phyloP scores from a whole-genome alignment of 2,797 vertebrate genomes.

The Anolis apletophallus region DNA sequence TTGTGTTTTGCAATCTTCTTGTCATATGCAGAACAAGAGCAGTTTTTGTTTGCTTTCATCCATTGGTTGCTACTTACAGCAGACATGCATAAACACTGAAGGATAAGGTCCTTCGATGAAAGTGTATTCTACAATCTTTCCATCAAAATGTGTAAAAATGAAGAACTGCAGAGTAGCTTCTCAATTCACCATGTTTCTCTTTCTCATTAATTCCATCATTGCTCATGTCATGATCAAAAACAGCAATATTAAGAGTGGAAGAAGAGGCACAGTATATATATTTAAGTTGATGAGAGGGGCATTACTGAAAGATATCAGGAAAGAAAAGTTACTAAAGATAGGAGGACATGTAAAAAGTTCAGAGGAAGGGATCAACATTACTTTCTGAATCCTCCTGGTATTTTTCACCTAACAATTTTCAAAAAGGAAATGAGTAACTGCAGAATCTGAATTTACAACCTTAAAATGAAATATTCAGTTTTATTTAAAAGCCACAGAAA shows the following conservation, averaged over 20 bases:
- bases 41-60: slow-evolving; percentile 8
- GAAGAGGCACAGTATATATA: background rate
- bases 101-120: slow-evolving; percentile 18
- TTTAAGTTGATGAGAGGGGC: background rate
- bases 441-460: background rate
- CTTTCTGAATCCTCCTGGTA: background rate
- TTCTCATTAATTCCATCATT: slow-evolving; percentile 31
- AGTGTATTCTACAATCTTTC: slow-evolving; percentile 1
- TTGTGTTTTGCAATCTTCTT: background rate
- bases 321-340: background rate
- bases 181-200: background rate
- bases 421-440: background rate
- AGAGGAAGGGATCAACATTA: background rate
- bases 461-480: background rate
- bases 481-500: background rate
- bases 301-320: background rate
- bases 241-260: background rate
- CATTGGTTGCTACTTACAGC: background rate
- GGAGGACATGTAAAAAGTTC: background rate
- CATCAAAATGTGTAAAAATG: background rate
- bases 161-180: background rate
- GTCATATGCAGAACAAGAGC: background rate
- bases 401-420: background rate
- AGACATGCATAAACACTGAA: background rate
- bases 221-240: no score